These are phyloP conservation scores for Euthynnus affinis DNA, from an alignment of 2,797 vertebrate species.

Conservation along the genomic window DNA sequence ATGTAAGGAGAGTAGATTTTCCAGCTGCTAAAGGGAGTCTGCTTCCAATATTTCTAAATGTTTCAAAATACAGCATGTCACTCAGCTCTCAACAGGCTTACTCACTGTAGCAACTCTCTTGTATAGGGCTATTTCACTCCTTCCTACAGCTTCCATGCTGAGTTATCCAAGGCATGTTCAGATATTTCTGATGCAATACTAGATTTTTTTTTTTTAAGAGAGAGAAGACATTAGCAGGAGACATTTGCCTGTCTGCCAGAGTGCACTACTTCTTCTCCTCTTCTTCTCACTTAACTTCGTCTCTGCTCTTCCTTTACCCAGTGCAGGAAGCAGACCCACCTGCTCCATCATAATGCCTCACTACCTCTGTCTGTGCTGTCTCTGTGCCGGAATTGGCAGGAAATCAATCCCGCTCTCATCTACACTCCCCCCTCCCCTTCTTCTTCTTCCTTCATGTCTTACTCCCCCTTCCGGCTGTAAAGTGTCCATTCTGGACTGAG, in stretches of 20 bases:
- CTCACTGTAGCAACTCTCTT: slow-evolving; percentile 5
- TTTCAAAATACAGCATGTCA: background rate
- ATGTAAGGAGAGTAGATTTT: slow-evolving; percentile 16
- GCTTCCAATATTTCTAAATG: slow-evolving; percentile 5
- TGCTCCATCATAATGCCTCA: slow-evolving; percentile 71
- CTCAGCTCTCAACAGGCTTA: slow-evolving; percentile 10
- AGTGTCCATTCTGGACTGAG: slow-evolving; percentile 73
- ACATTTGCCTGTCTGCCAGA: slow-evolving; percentile 44
- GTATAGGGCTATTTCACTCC: background rate
- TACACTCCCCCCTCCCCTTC: slow-evolving; percentile 19
- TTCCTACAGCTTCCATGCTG: slow-evolving; percentile 6
- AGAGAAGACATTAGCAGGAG: slow-evolving; percentile 48
- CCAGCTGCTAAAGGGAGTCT: slow-evolving; percentile 16
- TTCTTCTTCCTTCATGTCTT: slow-evolving; percentile 55
- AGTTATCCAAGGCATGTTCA: slow-evolving; percentile 32
- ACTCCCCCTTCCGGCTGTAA: slow-evolving; percentile 74
- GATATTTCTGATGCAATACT: slow-evolving; percentile 37
- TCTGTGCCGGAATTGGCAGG: slow-evolving; percentile 74
- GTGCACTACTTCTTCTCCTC: slow-evolving; percentile 41
- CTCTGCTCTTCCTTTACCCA: slow-evolving; percentile 34
- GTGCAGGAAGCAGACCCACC: slow-evolving; percentile 70
- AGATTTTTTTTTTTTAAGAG: slow-evolving; percentile 9
- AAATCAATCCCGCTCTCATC: slow-evolving; percentile 78
- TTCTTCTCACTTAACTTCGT: slow-evolving; percentile 59
- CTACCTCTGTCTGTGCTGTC: slow-evolving; percentile 63